Base-by-base conservation (phyloP, 2,888 invertebrate genomes). In the Pammene fasciana region DNA sequence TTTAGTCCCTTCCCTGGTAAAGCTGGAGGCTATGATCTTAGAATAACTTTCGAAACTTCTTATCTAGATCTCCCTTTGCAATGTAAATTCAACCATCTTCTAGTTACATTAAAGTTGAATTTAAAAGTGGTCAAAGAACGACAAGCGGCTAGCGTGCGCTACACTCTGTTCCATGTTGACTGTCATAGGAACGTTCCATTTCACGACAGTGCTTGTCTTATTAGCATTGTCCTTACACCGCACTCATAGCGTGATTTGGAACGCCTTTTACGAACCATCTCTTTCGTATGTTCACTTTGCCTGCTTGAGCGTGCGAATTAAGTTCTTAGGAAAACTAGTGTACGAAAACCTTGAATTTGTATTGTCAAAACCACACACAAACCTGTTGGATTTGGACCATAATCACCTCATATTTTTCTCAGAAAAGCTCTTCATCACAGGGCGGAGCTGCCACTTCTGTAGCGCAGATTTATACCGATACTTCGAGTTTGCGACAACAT, bases 221-320 rank as follows among this genome's bases (percentile, higher is more conserved):
- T 88, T 87, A 88, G 85, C 86, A 87, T 88, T 87, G 88, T 88
- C 78, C 79, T 78, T 79, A 76, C 82, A 84, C 83, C 80, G 80
- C 81, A 82, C 81, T 83, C 81, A 75, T 80, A 82, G 86, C 85
- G 86, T 88, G 87, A 87, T 87, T 83, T 82, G 83, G 85, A 85
- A 82, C 84, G 85, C 88, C 86, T 86, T 86, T 85, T 87, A 84
- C 80, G 86, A 84, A 78, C 76, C 76, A 76, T 76, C 78, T 76
- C 72, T 65, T 34, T 8, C 8, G 54, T n/a, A 54, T 54, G 26
- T 26, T 34, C n/a, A 6, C 18, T 10, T 50, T 6, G 26, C 10
- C 18, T 18, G 50, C 14, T 14, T 9, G 18, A 26, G 26, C 11
- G 5, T 10, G 11, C 18, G 11, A 18, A 3, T 18, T 6, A 5